Conservation (phyloP, 2,797 vertebrate species). For the Acanthopagrus latus region DNA sequence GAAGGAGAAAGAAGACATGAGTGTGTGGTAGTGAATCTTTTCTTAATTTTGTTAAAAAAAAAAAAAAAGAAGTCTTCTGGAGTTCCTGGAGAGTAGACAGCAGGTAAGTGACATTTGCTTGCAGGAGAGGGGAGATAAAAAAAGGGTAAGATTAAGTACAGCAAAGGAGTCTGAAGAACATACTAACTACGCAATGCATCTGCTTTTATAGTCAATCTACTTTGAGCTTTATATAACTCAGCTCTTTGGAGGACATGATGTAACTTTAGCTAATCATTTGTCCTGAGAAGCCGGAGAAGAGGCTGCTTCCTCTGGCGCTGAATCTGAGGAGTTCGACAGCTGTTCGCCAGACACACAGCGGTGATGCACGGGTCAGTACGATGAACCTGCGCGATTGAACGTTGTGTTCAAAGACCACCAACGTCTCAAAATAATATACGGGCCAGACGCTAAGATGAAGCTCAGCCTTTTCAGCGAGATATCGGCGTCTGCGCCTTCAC, state of each 20-base stretch:
- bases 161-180: constrained; percentile 15
- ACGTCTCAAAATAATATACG: constrained; percentile 3
- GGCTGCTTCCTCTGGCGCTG: constrained; percentile 10
- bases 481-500: constrained; percentile 49
- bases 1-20: constrained; percentile 27
- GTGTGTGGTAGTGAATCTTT: constrained; percentile 30
- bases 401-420: constrained; percentile 21
- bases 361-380: constrained; percentile 28
- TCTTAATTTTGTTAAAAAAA: constrained; percentile 40
- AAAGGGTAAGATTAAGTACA: not conserved
- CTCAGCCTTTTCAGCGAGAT: constrained; percentile 44
- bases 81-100: constrained; percentile 37
- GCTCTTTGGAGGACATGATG: constrained; percentile 32
- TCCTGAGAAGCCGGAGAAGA: constrained; percentile 21
- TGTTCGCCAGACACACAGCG: constrained; percentile 32
- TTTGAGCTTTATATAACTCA: constrained; percentile 26
- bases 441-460: constrained; percentile 26
- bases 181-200: constrained; percentile 11
- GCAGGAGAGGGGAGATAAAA: not conserved
- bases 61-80: too few relatives aligned
- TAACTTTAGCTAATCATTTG: constrained; percentile 26
- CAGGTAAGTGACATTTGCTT: constrained; percentile 41
- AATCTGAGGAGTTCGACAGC: constrained; percentile 31
- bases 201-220: constrained; percentile 23
- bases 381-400: constrained; percentile 36